Evolutionary conservation across 2,888 invertebrate genomes (phyloP), one percentile per base, ranked within the genome.

Genomic region (Quadriops clusia): DNA sequence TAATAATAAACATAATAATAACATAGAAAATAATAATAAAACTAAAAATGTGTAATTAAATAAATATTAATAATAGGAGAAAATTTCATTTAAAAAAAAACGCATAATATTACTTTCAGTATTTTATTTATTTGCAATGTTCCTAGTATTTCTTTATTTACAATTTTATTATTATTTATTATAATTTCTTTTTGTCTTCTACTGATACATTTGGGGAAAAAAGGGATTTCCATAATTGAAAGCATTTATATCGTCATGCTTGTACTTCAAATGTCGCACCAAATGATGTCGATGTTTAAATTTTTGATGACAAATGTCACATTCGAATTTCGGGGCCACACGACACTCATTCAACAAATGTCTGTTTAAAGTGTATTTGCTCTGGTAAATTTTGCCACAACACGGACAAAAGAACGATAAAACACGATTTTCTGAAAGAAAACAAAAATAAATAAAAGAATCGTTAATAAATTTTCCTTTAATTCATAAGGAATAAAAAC

Each of bases 341-440:
- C 65, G 63, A 44, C 67, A 68, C 36, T 67, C 66, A 61, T 62
- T 64, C 14, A 30, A 26, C n/a, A 38, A 28, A 26, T 45, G 44
- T 22, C 39, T 34, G 4, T 28, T 32, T 22, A 43, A 35, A 10
- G 33, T 33, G 6, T 34, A 29, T 17, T 34, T 38, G 16, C 38
- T 28, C 25, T 38, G 39, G 28, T 44, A 44, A 7, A 33, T 26
- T 27, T 36, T 32, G 9, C 28, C 27, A 20, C 44, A 44, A 10
- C 27, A 36, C 9, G 21, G 21, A 30, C 40, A 32, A n/a, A n/a
- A n/a, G n/a, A n/a, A n/a, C n/a, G n/a, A n/a, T n/a, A n/a, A n/a
- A n/a, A n/a, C n/a, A n/a, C n/a, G n/a, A n/a, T n/a, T n/a, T n/a
- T n/a, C n/a, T n/a, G n/a, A n/a, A n/a, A n/a, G n/a, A n/a, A n/a